A percentile compares a stretch with the other conserved stretches of the same genome.
phyloP scores from a whole-genome alignment of 2,888 invertebrate genomes.

The Prosapia bicincta region DNA sequence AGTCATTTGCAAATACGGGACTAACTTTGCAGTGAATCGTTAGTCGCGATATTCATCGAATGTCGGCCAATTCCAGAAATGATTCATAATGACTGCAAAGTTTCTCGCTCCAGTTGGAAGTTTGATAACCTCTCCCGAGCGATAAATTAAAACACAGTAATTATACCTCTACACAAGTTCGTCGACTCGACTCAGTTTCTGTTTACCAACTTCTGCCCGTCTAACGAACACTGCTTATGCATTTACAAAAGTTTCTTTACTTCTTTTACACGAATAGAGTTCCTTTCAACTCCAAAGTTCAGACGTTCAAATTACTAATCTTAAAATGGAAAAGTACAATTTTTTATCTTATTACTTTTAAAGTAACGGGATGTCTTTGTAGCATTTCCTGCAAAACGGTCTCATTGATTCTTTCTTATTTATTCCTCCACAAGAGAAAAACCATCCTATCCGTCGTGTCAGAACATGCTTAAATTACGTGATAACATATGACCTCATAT shows the following conservation, averaged over 20 bases:
- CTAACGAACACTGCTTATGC: background rate
- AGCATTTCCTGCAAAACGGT: too few species aligned
- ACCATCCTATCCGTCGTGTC: too few species aligned
- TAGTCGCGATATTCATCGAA: conserved; percentile 30
- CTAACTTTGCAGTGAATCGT: conserved; percentile 29
- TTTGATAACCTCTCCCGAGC: background rate
- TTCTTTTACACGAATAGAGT: background rate
- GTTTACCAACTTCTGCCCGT: background rate
- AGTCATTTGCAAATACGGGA: conserved; percentile 32
- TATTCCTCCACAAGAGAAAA: too few species aligned
- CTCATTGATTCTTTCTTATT: too few species aligned
- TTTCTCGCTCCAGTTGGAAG: background rate
- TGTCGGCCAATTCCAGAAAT: conserved; percentile 10
- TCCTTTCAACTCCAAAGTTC: background rate
- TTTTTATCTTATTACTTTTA: too few species aligned
- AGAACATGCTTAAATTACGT: too few species aligned
- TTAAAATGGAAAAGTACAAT: background rate
- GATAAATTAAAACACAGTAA: background rate
- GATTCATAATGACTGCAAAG: background rate
- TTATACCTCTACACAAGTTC: background rate
- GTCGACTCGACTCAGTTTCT: background rate
- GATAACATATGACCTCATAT: too few species aligned
- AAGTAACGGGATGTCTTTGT: too few species aligned
- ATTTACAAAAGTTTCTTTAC: background rate
- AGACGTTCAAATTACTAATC: background rate